phyloP scores from a whole-genome alignment of 2,113 vertebrate genomes.

The Nymphicus hollandicus region DNA sequence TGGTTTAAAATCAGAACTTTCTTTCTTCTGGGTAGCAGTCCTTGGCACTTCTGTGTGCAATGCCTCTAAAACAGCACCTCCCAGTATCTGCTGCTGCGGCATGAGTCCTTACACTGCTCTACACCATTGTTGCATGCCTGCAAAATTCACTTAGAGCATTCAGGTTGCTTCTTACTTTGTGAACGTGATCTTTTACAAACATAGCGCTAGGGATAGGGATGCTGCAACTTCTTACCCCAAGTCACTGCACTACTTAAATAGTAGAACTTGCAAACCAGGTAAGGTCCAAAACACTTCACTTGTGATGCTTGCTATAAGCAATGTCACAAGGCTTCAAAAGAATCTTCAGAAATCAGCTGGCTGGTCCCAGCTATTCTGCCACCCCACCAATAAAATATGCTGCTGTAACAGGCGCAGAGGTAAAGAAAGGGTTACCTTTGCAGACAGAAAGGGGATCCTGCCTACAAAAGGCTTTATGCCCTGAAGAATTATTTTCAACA shows the following conservation, averaged over 20 bases:
- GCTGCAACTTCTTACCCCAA: background rate
- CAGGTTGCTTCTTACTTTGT: background rate
- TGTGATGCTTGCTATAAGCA: background rate
- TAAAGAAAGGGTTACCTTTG: background rate
- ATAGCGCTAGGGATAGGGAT: accelerated
- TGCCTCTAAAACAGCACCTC: background rate
- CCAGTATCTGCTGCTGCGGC: no score
- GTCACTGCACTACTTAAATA: background rate
- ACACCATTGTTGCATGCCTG: background rate
- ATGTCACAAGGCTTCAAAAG: background rate
- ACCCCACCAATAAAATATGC: background rate
- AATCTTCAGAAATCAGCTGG: background rate
- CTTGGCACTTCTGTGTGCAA: background rate
- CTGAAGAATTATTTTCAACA: background rate
- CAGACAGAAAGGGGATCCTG: background rate
- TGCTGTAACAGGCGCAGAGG: background rate
- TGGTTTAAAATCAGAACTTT: background rate
- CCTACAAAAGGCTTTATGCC: background rate
- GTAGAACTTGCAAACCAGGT: background rate
- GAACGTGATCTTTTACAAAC: background rate
- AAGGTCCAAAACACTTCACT: background rate
- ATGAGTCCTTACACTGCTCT: background rate
- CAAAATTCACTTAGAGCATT: background rate
- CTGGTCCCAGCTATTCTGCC: background rate
- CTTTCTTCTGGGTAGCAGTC: background rate